Evolutionary conservation across 1,140 invertebrate genomes (phyloP), one percentile per base, ranked within the genome.

Genomic region (Sycophila sp.): DNA sequence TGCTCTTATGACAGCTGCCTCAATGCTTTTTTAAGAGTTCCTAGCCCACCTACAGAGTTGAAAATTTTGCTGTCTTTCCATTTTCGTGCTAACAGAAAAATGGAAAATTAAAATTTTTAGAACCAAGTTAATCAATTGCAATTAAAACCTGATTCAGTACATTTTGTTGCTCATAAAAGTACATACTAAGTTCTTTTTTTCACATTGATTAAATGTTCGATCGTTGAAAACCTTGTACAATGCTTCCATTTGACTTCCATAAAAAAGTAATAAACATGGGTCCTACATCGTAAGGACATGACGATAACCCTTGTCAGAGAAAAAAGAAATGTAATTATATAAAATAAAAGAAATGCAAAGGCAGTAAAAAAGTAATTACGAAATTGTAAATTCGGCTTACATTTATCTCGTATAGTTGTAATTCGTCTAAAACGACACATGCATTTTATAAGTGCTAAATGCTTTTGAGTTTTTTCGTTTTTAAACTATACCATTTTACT

Each of bases 1-100:
- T 68, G 69, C 82, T 83, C 75, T 73, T 80, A 72, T 86, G 85
- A 86, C 85, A 86, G 85, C 85, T 86, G 85, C 85, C 85, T 86
- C 85, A 85, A 85, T 86, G 84, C 84, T 77, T 81, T 80, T 81
- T 80, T 75, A 80, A 78, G 76, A 78, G 62, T 79, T 79, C 80
- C 83, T 86, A 86, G 83, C 83, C 80, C 67, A 82, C 78, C 81
- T 85, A 85, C 84, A 86, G 83, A 86, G 84, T 83, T 80, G 58
- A 72, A 77, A 45, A 73, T 75, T 76, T 71, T 67, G 73, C 69
- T 36, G 30, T 72, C 75, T 69, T 75, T 2, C 15, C 65, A 63
- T 69, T 66, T 70, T 70, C 59, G 45, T 59, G 2, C 19, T 13
- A 4, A 53, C 53, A 45, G 28, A 40, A 56, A 58, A 66, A 26